A percentile compares a stretch with the other conserved stretches of the same genome.
Evolutionary conservation across 2,888 invertebrate genomes (phyloP).

Genomic region (Bellardia pandia): DNA sequence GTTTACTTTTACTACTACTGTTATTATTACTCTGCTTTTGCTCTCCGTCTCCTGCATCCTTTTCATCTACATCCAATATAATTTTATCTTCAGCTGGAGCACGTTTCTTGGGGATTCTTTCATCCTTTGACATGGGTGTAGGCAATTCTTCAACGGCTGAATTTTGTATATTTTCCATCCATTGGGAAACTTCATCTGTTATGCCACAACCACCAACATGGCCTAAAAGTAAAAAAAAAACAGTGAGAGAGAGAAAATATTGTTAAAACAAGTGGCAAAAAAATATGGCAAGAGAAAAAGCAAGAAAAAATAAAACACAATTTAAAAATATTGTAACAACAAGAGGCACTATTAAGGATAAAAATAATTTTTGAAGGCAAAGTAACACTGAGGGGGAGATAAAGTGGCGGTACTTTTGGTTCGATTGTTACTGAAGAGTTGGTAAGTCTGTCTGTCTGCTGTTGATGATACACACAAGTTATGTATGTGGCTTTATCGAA

Average conservation of each 20-base stretch:
- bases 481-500: constrained; percentile 59
- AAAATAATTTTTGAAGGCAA: neutral
- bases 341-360: constrained; percentile 29
- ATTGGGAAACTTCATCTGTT: constrained; percentile 93
- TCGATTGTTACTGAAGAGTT: constrained; percentile 36
- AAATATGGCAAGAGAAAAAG: constrained; percentile 25
- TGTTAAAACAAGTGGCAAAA: constrained; percentile 66
- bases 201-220: constrained; percentile 95
- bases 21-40: constrained; percentile 34
- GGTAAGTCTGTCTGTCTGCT: constrained; percentile 21
- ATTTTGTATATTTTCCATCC: constrained; percentile 96
- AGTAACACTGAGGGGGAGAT: constrained; percentile 8
- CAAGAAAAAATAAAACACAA: constrained; percentile 23
- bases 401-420: constrained; percentile 12
- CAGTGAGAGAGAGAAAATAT: constrained; percentile 23
- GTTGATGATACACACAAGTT: constrained; percentile 46
- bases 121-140: constrained; percentile 82
- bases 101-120: constrained; percentile 77
- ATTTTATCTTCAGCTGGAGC: constrained; percentile 77
- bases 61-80: constrained; percentile 63
- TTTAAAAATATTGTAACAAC: constrained; percentile 43
- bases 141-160: constrained; percentile 87
- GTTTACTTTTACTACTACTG: constrained; percentile 56
- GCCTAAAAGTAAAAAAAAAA: constrained; percentile 85
- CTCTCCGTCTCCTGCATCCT: neutral